Conservation (phyloP, 1,140 invertebrate species). For the Phocides pigmalion region DNA sequence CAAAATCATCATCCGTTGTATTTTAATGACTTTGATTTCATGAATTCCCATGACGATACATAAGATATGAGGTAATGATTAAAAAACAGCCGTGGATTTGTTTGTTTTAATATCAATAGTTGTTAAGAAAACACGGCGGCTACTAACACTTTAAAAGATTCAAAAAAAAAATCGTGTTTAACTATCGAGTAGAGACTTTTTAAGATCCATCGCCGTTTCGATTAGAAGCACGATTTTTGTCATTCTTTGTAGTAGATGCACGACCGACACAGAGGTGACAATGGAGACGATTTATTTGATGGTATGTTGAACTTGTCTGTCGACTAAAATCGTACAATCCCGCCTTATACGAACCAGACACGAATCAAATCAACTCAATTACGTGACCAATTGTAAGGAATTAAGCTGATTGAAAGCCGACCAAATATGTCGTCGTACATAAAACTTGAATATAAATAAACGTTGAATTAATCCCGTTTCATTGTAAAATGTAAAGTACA, state of each 20-base stretch:
- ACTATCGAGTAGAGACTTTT: not conserved
- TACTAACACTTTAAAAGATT: not conserved
- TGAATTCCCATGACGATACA: too few relatives aligned
- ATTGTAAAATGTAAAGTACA: not conserved
- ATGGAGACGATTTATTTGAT: constrained; percentile 55
- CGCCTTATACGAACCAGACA: constrained; percentile 48
- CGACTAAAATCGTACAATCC: constrained; percentile 39
- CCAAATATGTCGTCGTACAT: constrained; percentile 41
- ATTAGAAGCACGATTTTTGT: constrained; percentile 35
- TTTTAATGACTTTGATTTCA: too few relatives aligned
- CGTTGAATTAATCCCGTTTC: constrained; percentile 8
- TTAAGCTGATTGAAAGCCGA: constrained; percentile 53
- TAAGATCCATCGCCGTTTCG: constrained; percentile 8
- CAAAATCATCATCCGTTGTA: too few relatives aligned
- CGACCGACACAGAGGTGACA: constrained; percentile 46
- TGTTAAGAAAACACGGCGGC: not conserved
- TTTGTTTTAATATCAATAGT: not conserved
- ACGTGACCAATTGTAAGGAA: constrained; percentile 49
- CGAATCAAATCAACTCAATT: constrained; percentile 48
- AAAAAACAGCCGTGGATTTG: not conserved
- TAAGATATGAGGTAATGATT: too few relatives aligned
- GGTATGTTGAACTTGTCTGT: constrained; percentile 51
- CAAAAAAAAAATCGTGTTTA: not conserved
- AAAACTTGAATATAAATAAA: constrained; percentile 34
- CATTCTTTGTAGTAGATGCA: constrained; percentile 38